Percentiles rank a stretch among this genome's conserved stretches.
Conservation (phyloP, 2,113 vertebrate species). For the Sitta europaea region DNA sequence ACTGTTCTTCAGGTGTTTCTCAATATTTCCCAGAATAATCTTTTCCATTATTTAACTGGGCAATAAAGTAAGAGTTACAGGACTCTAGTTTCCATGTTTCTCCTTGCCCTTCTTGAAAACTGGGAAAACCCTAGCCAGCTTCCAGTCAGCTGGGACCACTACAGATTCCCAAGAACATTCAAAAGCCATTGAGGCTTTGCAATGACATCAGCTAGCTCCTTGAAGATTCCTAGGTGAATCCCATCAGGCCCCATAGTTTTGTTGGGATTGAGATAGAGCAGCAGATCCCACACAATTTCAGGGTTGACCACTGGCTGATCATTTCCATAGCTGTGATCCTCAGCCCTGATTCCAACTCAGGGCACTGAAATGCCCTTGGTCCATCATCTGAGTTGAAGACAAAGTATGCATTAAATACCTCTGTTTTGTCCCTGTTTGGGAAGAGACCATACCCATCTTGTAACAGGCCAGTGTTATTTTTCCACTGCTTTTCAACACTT, state of each 20-base stretch:
- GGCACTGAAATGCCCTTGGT: not conserved
- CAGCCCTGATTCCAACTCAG: not conserved
- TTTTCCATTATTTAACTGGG: not conserved
- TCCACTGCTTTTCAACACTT: not conserved
- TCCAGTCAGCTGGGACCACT: not conserved
- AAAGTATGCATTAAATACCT: not conserved
- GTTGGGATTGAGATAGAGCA: not conserved
- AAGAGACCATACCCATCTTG: too few relatives aligned
- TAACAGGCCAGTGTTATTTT: not conserved
- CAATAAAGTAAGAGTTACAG: not conserved
- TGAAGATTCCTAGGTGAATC: not conserved
- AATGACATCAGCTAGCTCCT: not conserved
- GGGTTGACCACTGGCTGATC: not conserved
- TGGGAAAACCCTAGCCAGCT: not conserved
- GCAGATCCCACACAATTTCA: not conserved
- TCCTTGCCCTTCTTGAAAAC: not conserved
- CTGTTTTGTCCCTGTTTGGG: not conserved
- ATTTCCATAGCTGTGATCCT: not conserved
- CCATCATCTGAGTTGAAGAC: not conserved
- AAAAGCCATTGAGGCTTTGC: not conserved
- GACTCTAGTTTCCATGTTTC: accelerated
- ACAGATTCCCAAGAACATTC: not conserved
- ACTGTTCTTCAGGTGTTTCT: not conserved
- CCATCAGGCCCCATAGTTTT: not conserved
- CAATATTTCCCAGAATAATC: not conserved